Evolutionary conservation across 2,888 invertebrate genomes (phyloP).

Genomic region (Phoronis australis): DNA sequence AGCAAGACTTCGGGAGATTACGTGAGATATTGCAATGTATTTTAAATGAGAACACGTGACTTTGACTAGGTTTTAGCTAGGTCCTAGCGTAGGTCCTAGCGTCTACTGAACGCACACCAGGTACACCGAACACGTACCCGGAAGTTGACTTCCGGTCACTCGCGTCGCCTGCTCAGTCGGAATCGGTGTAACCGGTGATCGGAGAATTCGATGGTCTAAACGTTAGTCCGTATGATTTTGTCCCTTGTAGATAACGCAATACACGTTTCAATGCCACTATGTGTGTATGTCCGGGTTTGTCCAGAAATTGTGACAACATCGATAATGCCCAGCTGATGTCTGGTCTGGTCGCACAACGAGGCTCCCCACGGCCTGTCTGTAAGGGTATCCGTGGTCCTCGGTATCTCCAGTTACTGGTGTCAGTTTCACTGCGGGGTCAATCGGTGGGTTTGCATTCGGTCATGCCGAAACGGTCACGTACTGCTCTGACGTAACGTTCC

Average conservation of each 20-base stretch:
- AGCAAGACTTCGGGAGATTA: too few species aligned
- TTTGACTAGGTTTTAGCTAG: too few species aligned
- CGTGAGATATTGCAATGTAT: too few species aligned
- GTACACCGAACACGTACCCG: constrained; percentile 6
- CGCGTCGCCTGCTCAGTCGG: constrained; percentile 4
- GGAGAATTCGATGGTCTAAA: neutral
- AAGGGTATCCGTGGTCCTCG: neutral
- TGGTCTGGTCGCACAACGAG: constrained; percentile 8
- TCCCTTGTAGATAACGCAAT: constrained; percentile 4
- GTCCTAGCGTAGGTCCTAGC: too few species aligned
- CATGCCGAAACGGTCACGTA: constrained; percentile 2
- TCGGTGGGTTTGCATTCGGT: neutral
- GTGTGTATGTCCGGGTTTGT: constrained; percentile 2
- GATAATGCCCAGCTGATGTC: constrained; percentile 8
- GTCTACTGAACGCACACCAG: too few species aligned
- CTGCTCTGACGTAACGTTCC: constrained; percentile 3
- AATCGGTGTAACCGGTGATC: constrained; percentile 3
- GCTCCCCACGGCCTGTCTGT: constrained; percentile 6
- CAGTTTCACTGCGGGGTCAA: neutral
- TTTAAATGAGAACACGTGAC: too few species aligned
- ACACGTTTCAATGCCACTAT: neutral
- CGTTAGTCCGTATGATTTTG: neutral
- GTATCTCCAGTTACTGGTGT: neutral
- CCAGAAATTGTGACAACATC: constrained; percentile 11
- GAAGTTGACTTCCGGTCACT: constrained; percentile 1